Evolutionary conservation across 2,113 vertebrate genomes (phyloP), one percentile per base, ranked within the genome.

Genomic region (Pomatostomus ruficeps): DNA sequence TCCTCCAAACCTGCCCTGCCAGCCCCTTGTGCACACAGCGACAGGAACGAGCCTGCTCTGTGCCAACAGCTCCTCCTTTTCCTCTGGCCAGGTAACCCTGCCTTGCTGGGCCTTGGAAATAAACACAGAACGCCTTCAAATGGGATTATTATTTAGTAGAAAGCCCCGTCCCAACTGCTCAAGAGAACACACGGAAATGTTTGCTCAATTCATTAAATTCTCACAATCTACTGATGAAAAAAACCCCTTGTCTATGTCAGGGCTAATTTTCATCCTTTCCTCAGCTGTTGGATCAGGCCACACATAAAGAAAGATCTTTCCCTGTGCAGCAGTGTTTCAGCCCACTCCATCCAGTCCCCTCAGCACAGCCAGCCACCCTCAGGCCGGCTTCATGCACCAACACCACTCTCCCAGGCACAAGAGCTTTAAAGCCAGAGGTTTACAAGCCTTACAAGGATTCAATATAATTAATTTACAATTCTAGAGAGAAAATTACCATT

Each of bases 301-400:
- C 24, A 40, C 25, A 43, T 25, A 40, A 35, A n/a, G 5, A 40
- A 22, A 22, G 4, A 11, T 29, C 54, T 61, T 25, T 70, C 20
- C 51, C 38, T 35, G n/a, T 13, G 8, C 20, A 29, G 11, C 40
- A 6, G 16, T 10, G n/a, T n/a, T 70, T 52, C 6, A 62, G 54
- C 1, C 33, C 23, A 12, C n/a, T 10, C 7, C n/a, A 1, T 8
- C 1, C 4, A 57, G 25, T 12, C 9, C 35, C 8, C 38, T 18
- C 36, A 65, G 40, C 15, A 6, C 26, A 28, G 28, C 7, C 9
- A 21, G 18, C n/a, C 26, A 7, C 23, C 22, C 31, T 5, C 2
- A 35, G 57, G 7, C 1, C n/a, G 12, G 9, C 33, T 49, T n/a
- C 54, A 51, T 1, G 10, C 83, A 77, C 26, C 58, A 74, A 4